Evolutionary conservation across 2,797 vertebrate genomes (phyloP).

Genomic region (Protonibea diacanthus): DNA sequence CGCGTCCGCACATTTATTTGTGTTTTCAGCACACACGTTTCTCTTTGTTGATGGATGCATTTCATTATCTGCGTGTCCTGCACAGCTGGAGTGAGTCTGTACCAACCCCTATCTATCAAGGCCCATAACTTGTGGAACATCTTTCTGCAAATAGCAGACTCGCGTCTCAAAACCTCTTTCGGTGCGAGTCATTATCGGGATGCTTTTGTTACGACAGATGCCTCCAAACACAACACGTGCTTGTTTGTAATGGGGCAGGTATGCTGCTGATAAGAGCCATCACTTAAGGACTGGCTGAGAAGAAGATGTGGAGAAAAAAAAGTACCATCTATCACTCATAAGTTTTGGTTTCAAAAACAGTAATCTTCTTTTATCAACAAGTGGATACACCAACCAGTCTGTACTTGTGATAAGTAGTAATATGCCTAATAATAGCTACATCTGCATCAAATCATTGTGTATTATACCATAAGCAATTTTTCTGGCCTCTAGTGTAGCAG

Average conservation of each 20-base stretch:
- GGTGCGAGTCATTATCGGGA: conserved; percentile 45
- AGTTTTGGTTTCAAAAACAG: conserved; percentile 22
- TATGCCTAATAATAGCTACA: conserved; percentile 31
- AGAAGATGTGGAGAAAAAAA: conserved; percentile 20
- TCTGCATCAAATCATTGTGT: conserved; percentile 39
- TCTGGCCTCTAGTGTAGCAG: conserved; percentile 38
- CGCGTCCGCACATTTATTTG: conserved; percentile 67
- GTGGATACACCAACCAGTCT: conserved; percentile 11
- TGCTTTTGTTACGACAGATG: conserved; percentile 52
- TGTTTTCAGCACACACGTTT: conserved; percentile 46
- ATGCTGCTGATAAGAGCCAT: conserved; percentile 68
- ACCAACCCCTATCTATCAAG: conserved; percentile 63
- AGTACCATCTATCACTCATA: conserved; percentile 12
- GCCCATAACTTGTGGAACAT: conserved; percentile 61
- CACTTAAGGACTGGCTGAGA: conserved; percentile 37
- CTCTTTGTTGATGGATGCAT: conserved; percentile 74
- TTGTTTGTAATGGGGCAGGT: conserved; percentile 30
- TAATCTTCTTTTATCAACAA: conserved; percentile 20
- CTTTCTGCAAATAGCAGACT: conserved; percentile 74
- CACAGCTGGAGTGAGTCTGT: conserved; percentile 58
- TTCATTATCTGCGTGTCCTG: conserved; percentile 64
- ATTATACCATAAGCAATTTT: conserved; percentile 38
- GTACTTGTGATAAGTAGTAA: conserved; percentile 13
- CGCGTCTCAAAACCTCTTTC: conserved; percentile 36
- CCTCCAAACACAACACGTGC: conserved; percentile 16